phyloP scores from a whole-genome alignment of 2,113 vertebrate species.

The Saccopteryx leptura region DNA sequence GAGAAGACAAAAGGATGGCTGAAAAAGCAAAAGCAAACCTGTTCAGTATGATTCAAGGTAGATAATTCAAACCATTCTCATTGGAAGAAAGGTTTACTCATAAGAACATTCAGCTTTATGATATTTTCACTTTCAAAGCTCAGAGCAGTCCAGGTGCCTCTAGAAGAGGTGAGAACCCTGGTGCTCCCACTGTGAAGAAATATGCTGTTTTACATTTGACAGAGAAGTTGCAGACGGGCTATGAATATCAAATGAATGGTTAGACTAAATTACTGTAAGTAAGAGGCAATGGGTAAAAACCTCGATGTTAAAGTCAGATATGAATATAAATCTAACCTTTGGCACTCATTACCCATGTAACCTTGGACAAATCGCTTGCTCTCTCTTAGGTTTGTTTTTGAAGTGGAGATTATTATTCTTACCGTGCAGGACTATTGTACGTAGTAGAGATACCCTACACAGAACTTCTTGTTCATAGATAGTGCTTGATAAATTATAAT shows the following conservation, averaged over 20 bases:
- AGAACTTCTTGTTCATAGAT: background rate
- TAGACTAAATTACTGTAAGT: background rate
- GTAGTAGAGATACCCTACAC: background rate
- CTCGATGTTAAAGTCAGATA: background rate
- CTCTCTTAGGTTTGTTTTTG: background rate
- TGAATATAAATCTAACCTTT: slow-evolving; percentile 50
- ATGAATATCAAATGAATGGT: background rate
- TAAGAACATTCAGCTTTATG: background rate
- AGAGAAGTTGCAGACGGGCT: background rate
- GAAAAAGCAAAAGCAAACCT: background rate
- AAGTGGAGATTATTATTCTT: background rate
- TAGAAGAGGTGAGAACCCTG: background rate
- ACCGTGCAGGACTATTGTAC: background rate
- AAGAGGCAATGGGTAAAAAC: background rate
- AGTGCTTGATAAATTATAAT: background rate
- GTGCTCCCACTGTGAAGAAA: background rate
- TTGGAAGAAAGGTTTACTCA: background rate
- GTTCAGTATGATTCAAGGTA: background rate
- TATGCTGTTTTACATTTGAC: background rate
- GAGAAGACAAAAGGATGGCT: background rate
- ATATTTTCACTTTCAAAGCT: slow-evolving; percentile 19
- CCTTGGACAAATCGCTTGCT: slow-evolving; percentile 1
- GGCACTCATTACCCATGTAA: background rate
- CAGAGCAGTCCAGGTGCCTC: background rate
- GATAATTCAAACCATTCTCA: background rate